A percentile compares a stretch with the other conserved stretches of the same genome.
Conservation (phyloP, 2,113 vertebrate genomes). For the Caloenas nicobarica region DNA sequence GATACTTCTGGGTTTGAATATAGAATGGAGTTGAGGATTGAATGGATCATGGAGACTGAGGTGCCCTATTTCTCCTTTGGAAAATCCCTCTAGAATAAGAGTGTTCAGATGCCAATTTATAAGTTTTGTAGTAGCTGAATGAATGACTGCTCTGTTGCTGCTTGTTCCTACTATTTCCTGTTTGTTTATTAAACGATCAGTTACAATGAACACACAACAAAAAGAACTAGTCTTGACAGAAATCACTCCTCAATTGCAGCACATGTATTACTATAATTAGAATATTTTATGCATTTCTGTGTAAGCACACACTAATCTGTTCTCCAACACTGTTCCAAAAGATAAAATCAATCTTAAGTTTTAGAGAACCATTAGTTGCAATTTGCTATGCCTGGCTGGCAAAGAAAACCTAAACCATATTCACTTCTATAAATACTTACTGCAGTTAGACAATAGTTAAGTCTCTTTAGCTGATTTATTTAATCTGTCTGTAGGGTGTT, state of each 20-base stretch:
- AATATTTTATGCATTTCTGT: slow-evolving; percentile 21
- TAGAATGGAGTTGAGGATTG: neutral
- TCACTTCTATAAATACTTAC: neutral
- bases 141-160: neutral
- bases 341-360: neutral
- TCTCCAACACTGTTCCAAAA: neutral
- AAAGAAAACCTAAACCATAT: neutral
- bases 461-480: neutral
- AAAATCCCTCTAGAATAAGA: neutral
- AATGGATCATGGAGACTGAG: neutral
- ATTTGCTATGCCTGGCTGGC: neutral
- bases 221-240: neutral
- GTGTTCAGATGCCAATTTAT: neutral
- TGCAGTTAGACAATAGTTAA: slow-evolving; percentile 5
- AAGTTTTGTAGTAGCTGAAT: neutral
- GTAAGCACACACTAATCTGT: neutral
- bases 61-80: neutral
- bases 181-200: slow-evolving; percentile 23
- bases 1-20: neutral
- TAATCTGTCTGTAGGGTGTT: neutral
- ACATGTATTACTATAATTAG: neutral
- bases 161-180: neutral
- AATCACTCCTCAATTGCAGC: neutral
- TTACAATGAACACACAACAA: neutral
- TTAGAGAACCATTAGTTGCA: neutral